A percentile compares a stretch with the other conserved stretches of the same genome.
phyloP scores from a whole-genome alignment of 2,888 invertebrate genomes.

The Acronicta psi region DNA sequence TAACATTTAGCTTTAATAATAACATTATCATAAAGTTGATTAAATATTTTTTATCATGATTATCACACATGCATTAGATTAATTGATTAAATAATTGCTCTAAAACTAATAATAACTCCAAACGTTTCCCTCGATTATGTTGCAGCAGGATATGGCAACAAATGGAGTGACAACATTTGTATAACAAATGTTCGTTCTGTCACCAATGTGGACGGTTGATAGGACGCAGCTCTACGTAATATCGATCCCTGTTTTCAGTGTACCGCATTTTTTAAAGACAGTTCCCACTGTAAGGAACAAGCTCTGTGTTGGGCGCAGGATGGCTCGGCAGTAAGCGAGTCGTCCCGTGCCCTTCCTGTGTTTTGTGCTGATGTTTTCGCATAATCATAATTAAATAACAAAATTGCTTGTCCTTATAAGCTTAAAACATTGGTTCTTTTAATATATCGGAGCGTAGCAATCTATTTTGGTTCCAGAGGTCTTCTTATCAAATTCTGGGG shows the following conservation, averaged over 20 bases:
- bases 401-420: too few species aligned
- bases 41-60: slow-evolving; percentile 44
- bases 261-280: too few species aligned
- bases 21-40: slow-evolving; percentile 37
- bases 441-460: not conserved
- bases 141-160: slow-evolving; percentile 10
- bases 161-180: not conserved
- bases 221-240: not conserved
- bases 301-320: too few species aligned
- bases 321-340: too few species aligned
- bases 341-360: too few species aligned
- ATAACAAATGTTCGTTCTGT: too few species aligned
- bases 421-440: too few species aligned
- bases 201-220: not conserved
- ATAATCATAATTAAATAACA: too few species aligned
- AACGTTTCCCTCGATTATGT: slow-evolving; percentile 2
- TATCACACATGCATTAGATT: slow-evolving; percentile 49
- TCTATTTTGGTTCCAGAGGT: slow-evolving; percentile 23
- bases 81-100: slow-evolving; percentile 53
- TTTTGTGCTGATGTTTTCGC: too few species aligned
- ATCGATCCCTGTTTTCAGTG: too few species aligned
- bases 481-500: too few species aligned
- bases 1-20: slow-evolving; percentile 38
- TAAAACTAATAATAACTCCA: slow-evolving; percentile 41
- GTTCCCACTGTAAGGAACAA: too few species aligned